phyloP scores from a whole-genome alignment of 2,888 invertebrate species.

The Pollenia griseotomentosa region DNA sequence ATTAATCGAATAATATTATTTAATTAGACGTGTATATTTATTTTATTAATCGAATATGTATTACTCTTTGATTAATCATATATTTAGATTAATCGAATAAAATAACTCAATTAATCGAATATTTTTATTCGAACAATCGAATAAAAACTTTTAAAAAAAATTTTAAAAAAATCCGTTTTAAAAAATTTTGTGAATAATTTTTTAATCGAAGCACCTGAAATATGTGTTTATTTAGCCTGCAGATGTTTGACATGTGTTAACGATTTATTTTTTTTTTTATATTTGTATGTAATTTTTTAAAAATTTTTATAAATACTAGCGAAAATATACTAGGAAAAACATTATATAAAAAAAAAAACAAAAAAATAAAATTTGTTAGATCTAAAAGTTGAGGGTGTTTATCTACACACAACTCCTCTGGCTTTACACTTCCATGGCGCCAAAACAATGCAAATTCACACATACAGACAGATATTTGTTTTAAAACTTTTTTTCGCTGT shows the following conservation, averaged over 20 bases:
- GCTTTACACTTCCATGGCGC: constrained; percentile 53
- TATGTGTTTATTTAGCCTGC: constrained; percentile 41
- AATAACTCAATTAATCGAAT: too few relatives aligned
- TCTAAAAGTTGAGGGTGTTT: constrained; percentile 45
- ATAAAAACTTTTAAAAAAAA: too few relatives aligned
- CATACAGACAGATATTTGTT: neutral
- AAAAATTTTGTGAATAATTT: neutral
- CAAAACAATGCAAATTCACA: constrained; percentile 12
- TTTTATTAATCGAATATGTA: too few relatives aligned
- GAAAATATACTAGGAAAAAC: neutral
- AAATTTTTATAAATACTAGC: constrained; percentile 14
- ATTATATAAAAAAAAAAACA: neutral
- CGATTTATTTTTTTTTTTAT: constrained; percentile 31
- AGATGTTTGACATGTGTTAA: constrained; percentile 68
- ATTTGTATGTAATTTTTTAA: constrained; percentile 16
- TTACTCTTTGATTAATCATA: too few relatives aligned
- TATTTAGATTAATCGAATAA: too few relatives aligned
- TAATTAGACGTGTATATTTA: too few relatives aligned
- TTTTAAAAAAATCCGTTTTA: too few relatives aligned
- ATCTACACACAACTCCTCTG: constrained; percentile 37
- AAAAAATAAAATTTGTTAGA: neutral
- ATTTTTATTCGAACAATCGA: too few relatives aligned
- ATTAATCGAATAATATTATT: too few relatives aligned
- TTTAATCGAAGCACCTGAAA: constrained; percentile 24
- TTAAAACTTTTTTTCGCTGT: neutral